Evolutionary conservation across 2,888 invertebrate species (phyloP).

Genomic region (Melieria crassipennis): DNA sequence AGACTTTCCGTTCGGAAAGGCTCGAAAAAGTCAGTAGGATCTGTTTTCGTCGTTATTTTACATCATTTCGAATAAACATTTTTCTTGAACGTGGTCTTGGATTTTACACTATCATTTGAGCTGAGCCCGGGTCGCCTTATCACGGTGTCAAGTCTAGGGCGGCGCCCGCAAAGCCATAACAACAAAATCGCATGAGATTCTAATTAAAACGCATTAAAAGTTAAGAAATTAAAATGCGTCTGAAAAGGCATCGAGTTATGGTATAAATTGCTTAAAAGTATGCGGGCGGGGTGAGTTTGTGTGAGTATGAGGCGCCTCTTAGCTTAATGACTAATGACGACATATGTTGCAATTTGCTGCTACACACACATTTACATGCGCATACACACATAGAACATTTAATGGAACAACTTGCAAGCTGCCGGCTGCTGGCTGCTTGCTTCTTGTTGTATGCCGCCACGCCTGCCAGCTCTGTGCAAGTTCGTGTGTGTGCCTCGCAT

Average conservation of each 20-base stretch:
- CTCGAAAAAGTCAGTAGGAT: no score
- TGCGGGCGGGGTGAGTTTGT: not conserved
- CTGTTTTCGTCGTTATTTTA: no score
- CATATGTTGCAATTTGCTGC: conserved; percentile 22
- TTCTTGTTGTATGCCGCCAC: not conserved
- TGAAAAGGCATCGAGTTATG: not conserved
- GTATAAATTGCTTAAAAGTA: conserved; percentile 13
- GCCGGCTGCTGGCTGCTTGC: conserved; percentile 18
- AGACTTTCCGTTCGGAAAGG: no score
- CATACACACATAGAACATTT: conserved; percentile 6
- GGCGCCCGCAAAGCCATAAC: not conserved
- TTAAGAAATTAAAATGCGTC: conserved; percentile 11
- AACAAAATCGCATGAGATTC: not conserved
- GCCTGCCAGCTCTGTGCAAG: not conserved
- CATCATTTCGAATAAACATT: no score
- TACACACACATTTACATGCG: conserved; percentile 5
- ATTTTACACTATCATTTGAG: no score
- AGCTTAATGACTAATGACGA: conserved; percentile 28
- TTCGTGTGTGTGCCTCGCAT: conserved; percentile 11
- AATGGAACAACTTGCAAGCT: conserved; percentile 4
- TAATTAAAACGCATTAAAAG: conserved; percentile 22
- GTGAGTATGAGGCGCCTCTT: conserved; percentile 2
- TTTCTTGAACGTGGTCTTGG: no score
- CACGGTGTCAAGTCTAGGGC: no score
- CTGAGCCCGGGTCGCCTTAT: no score